A percentile compares a stretch with the other conserved stretches of the same genome.
These are phyloP conservation scores for Phorcus lineatus DNA, from an alignment of 2,888 invertebrate genomes.

Conservation along the genomic window DNA sequence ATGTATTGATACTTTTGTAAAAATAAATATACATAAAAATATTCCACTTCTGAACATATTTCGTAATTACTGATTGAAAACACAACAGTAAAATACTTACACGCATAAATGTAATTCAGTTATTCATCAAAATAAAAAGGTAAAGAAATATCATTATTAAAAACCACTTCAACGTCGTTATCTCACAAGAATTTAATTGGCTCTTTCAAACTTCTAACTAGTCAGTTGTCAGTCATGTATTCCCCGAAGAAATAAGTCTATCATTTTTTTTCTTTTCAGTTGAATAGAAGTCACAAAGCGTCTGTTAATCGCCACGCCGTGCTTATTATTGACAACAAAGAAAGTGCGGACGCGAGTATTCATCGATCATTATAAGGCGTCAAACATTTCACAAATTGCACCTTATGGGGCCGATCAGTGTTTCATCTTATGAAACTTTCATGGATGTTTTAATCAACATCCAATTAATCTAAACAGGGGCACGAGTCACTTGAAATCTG, in stretches of 20 bases:
- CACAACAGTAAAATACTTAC: no score
- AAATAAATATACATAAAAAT: no score
- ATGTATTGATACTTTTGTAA: no score
- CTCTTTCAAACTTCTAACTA: no score
- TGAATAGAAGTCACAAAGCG: neutral
- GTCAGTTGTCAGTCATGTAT: neutral
- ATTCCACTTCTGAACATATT: no score
- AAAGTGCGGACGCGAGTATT: neutral
- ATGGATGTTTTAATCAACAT: conserved; percentile 28
- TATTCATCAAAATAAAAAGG: no score
- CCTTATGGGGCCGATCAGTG: conserved; percentile 17
- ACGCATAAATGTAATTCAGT: no score
- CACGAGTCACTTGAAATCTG: conserved; percentile 12
- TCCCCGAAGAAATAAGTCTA: neutral
- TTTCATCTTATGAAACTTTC: conserved; percentile 26
- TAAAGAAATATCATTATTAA: no score
- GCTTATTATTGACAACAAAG: conserved; percentile 9
- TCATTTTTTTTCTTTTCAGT: neutral
- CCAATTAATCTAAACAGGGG: conserved; percentile 27
- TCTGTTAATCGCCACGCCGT: neutral
- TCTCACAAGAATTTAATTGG: no score
- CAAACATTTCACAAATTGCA: conserved; percentile 9
- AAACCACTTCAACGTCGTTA: no score
- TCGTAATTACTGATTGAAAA: no score
- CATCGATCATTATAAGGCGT: neutral